These are phyloP conservation scores for Griposia aprilina DNA, from an alignment of 2,888 invertebrate genomes.

Conservation along the genomic window DNA sequence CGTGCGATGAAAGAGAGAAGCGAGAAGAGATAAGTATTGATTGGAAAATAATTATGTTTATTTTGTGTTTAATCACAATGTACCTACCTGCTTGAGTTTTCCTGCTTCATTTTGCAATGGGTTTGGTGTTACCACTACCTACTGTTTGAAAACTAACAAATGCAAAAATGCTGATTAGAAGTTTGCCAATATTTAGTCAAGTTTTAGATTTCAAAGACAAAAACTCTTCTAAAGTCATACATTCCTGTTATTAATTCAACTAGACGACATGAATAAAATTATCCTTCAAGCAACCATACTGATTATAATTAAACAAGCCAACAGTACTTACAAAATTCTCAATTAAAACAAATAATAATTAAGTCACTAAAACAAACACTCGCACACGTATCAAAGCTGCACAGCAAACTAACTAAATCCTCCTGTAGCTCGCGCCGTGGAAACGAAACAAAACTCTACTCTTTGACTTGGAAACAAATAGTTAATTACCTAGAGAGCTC, in stretches of 20 bases:
- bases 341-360: conserved; percentile 20
- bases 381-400: conserved; percentile 15
- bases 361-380: conserved; percentile 5
- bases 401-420: conserved; percentile 28
- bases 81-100: too few species aligned
- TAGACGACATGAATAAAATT: not conserved
- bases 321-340: not conserved
- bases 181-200: too few species aligned
- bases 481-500: conserved; percentile 88
- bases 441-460: conserved; percentile 78
- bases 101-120: too few species aligned
- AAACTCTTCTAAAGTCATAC: not conserved
- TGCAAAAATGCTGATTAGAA: not conserved
- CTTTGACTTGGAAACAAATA: conserved; percentile 88
- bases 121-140: too few species aligned
- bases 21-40: not conserved
- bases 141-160: not conserved
- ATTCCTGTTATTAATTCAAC: not conserved
- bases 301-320: not conserved
- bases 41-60: not conserved
- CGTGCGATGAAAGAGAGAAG: conserved; percentile 53
- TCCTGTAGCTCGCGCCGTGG: conserved; percentile 57
- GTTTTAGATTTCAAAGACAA: not conserved
- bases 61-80: too few species aligned
- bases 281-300: not conserved